Base-by-base conservation (phyloP, 2,113 vertebrate genomes). In the Pterophyllum scalare region DNA sequence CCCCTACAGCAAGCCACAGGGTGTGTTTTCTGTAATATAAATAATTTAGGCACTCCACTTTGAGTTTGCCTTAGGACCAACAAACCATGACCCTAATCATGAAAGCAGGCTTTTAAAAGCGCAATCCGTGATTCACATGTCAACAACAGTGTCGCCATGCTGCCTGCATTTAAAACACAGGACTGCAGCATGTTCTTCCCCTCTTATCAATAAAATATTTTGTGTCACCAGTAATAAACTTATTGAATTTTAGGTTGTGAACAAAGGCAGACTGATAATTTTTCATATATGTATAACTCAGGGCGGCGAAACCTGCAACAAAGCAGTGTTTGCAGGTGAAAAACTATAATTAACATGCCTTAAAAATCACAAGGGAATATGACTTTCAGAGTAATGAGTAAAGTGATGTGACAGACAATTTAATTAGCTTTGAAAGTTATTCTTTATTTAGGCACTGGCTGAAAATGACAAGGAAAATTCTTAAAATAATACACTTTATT, bases 401-500 rank as follows among this genome's bases (percentile, higher is more conserved):
- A 46, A 76, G 43, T 33, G 20, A 67, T 43, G 38, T 20, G 54
- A 35, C 33, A 67, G 59, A 19, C 19, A 72, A n/a, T 28, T 54
- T 33, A 14, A 28, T 72, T 54, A 54, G 65, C 46, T 72, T 72
- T 0, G 2, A 26, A 46, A 60, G 2, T 54, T 54, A 0, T 59
- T 20, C 3, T 40, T 79, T 56, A 58, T 74, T 83, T n/a, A 77
- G n/a, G 52, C 12, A 59, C 46, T 15, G 26, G 56, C 35, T 61
- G 46, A 58, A 88, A 87, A 79, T 6, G 52, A 82, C 43, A 62
- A 86, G 38, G n/a, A 4, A 26, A 81, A 15, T 12, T 79, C 5
- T 72, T 7, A 74, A 40, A 79, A 78, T 79, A 82, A 83, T 79
- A 88, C 15, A 80, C 81, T 94, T 91, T 90, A 93, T 93, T 91